These are phyloP conservation scores for Chydorus sphaericus DNA, from an alignment of 2,888 invertebrate genomes.

Conservation along the genomic window DNA sequence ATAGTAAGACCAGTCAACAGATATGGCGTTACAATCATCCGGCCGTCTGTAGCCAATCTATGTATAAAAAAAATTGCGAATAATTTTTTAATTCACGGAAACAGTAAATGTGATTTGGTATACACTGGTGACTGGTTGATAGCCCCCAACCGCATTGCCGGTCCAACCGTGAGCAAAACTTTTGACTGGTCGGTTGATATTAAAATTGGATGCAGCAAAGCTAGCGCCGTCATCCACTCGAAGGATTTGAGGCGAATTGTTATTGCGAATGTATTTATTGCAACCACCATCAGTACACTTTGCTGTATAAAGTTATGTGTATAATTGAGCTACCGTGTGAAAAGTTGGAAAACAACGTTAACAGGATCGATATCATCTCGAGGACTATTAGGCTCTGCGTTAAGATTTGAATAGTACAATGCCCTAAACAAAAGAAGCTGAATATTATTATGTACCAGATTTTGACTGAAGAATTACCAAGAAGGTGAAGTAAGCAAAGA, in stretches of 20 bases:
- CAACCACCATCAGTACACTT: background rate
- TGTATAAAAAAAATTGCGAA: no score
- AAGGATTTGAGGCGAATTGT: background rate
- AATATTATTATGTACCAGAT: no score
- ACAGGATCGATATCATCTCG: background rate
- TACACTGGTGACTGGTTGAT: no score
- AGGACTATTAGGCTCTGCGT: no score
- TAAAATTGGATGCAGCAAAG: conserved; percentile 2
- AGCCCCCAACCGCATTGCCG: background rate
- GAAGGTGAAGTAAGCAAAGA: no score
- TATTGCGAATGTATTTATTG: background rate
- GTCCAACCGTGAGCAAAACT: conserved; percentile 4
- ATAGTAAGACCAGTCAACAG: conserved; percentile 16
- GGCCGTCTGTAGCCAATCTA: background rate
- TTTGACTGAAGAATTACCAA: no score
- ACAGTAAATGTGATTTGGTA: no score
- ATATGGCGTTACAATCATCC: conserved; percentile 11
- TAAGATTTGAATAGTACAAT: no score
- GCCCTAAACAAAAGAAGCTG: no score
- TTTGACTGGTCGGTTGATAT: conserved; percentile 5
- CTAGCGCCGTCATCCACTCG: background rate
- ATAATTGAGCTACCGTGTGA: background rate
- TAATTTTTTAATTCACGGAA: no score
- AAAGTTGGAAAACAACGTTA: background rate
- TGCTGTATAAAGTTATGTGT: background rate